phyloP scores from a whole-genome alignment of 2,113 vertebrate genomes.

The Oncorhynchus keta region DNA sequence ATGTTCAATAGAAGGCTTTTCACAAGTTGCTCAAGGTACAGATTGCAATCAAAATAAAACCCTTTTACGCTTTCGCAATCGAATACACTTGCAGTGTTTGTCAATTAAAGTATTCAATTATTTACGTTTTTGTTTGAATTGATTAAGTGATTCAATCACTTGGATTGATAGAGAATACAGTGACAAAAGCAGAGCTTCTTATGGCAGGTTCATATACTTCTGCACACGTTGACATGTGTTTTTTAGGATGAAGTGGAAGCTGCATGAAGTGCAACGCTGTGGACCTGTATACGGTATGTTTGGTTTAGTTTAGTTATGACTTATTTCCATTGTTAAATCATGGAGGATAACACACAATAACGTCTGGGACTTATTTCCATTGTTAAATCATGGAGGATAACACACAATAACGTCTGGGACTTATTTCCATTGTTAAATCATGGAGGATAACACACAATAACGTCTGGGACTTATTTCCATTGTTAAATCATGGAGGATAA shows the following conservation, averaged over 20 bases:
- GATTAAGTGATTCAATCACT: too few relatives aligned
- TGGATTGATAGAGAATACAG: not conserved
- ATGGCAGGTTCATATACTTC: not conserved
- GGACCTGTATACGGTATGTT: not conserved
- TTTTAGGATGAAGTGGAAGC: not conserved
- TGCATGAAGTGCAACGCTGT: not conserved
- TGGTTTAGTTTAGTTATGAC: too few relatives aligned
- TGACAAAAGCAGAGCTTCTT: not conserved
- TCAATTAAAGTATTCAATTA: not conserved
- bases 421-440: too few relatives aligned
- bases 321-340: too few relatives aligned
- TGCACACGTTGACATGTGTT: not conserved
- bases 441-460: too few relatives aligned
- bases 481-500: too few relatives aligned
- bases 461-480: too few relatives aligned
- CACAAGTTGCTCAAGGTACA: not conserved
- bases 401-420: too few relatives aligned
- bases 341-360: too few relatives aligned
- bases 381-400: too few relatives aligned
- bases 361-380: too few relatives aligned
- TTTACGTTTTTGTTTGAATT: not conserved
- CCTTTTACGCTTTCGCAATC: not conserved
- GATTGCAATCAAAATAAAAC: not conserved
- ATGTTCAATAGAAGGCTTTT: not conserved
- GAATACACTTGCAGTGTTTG: not conserved